Evolutionary conservation across 2,797 vertebrate genomes (phyloP).

Genomic region (Sandelia bainsii): DNA sequence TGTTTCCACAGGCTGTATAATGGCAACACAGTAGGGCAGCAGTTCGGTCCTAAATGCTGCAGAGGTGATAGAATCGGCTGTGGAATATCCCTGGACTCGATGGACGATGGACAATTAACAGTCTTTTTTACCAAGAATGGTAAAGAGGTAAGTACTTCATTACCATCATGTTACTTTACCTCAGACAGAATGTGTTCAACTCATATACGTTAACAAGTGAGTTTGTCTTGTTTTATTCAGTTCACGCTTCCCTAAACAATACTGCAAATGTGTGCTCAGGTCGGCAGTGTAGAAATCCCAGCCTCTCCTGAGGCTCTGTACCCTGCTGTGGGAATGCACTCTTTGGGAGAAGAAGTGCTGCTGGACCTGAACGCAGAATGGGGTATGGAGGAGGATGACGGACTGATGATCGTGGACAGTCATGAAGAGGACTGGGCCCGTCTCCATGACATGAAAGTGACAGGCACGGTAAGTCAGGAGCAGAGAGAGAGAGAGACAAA

Average conservation of each 20-base stretch:
- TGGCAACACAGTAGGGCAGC: conserved; percentile 93
- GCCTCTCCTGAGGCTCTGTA: conserved; percentile 90
- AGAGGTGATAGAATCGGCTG: conserved; percentile 94
- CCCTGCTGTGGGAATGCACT: conserved; percentile 96
- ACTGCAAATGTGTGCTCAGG: conserved; percentile 74
- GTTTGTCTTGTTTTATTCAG: not conserved
- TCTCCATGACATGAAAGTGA: conserved; percentile 91
- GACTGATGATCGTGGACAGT: conserved; percentile 96
- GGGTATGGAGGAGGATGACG: conserved; percentile 90
- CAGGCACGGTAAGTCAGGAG: conserved; percentile 84
- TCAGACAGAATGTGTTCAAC: not conserved
- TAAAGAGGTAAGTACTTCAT: conserved; percentile 86
- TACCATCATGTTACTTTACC: not conserved
- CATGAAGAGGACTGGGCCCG: conserved; percentile 96
- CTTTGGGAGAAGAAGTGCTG: conserved; percentile 93
- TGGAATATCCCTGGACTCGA: conserved; percentile 88
- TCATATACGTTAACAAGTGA: not conserved
- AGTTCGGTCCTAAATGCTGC: conserved; percentile 95
- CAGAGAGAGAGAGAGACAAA: not conserved
- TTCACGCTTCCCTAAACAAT: not conserved
- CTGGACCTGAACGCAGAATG: conserved; percentile 92
- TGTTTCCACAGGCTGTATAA: conserved; percentile 89
- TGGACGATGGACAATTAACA: conserved; percentile 90
- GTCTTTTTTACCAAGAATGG: conserved; percentile 98
- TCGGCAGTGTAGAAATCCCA: conserved; percentile 90